Conservation (phyloP, 2,888 invertebrate genomes). For the Caprella mutica region DNA sequence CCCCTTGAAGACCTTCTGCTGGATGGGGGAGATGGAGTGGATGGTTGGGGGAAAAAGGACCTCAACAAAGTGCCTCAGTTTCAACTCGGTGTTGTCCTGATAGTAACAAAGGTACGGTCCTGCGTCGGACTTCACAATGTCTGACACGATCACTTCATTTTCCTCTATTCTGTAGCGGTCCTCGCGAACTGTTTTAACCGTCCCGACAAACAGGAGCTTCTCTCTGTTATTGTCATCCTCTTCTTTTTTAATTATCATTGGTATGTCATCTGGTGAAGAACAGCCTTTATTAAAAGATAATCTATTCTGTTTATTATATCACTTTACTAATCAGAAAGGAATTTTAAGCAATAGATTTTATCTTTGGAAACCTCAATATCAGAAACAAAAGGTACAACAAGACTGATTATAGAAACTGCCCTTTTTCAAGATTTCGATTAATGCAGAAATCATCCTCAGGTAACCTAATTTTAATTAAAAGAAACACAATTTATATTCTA, state of each 20-base stretch:
- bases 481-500: too few relatives aligned
- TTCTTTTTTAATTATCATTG: slow-evolving; percentile 15
- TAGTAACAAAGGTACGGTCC: slow-evolving; percentile 18
- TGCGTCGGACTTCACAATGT: slow-evolving; percentile 6
- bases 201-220: slow-evolving; percentile 12
- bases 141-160: slow-evolving; percentile 11
- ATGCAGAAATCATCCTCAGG: too few relatives aligned
- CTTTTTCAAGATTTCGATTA: too few relatives aligned
- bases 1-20: slow-evolving; percentile 20
- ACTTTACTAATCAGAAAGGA: too few relatives aligned
- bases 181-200: slow-evolving; percentile 5
- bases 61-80: slow-evolving; percentile 13
- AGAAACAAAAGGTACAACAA: too few relatives aligned
- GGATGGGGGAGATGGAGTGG: slow-evolving; percentile 1
- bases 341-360: too few relatives aligned
- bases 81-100: slow-evolving; percentile 3
- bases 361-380: too few relatives aligned
- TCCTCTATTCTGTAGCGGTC: slow-evolving; percentile 16
- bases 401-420: too few relatives aligned
- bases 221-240: slow-evolving; percentile 4
- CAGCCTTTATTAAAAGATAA: too few relatives aligned
- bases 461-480: too few relatives aligned
- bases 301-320: too few relatives aligned
- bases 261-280: slow-evolving; percentile 9
- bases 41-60: slow-evolving; percentile 21